Evolutionary conservation across 2,113 vertebrate species (phyloP), one percentile per base, ranked within the genome.

Genomic region (Callopanchax toddi): DNA sequence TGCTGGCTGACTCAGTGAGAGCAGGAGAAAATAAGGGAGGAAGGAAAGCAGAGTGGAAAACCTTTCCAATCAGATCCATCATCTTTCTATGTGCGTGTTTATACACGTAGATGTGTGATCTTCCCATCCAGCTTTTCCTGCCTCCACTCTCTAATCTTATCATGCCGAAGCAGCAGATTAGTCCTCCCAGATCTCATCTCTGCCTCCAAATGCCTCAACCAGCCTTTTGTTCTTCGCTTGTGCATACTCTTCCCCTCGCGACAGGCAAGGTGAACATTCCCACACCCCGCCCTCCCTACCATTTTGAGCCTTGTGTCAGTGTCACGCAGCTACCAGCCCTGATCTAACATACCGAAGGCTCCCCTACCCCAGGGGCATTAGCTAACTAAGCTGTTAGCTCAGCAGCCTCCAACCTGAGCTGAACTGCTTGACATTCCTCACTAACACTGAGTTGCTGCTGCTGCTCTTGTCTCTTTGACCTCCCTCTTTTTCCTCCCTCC

Each of bases 151-250:
- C 83, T 92, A 90, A 92, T 92, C 91, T 89, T 84, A 91, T 93
- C 88, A 84, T 90, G 87, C 90, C 77, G 50, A 56, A 83, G 84
- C 74, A 83, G 87, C 79, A 91, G 89, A 91, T 91, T 90, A 90
- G 87, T 89, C 86, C 74, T 84, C 76, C 84, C 80, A 80, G 84
- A 89, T 89, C 79, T 70, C 81, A 82, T 88, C 82, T 71, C 81
- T 84, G 76, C 78, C 61, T 78, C 75, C 78, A 79, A 83, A 87
- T 83, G 84, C 86, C 83, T 90, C 87, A 88, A 83, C 86, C 86
- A 80, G 73, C 67, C 88, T 79, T 85, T 89, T 89, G 87, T 89
- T 88, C 78, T 81, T 81, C 11, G 72, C 23, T 45, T 55, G 61
- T 80, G 67, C 75, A 72, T 57, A 21, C 74, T 76, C 76, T 72